Conservation (phyloP, 2,113 vertebrate species). For the Mesitornis unicolor region DNA sequence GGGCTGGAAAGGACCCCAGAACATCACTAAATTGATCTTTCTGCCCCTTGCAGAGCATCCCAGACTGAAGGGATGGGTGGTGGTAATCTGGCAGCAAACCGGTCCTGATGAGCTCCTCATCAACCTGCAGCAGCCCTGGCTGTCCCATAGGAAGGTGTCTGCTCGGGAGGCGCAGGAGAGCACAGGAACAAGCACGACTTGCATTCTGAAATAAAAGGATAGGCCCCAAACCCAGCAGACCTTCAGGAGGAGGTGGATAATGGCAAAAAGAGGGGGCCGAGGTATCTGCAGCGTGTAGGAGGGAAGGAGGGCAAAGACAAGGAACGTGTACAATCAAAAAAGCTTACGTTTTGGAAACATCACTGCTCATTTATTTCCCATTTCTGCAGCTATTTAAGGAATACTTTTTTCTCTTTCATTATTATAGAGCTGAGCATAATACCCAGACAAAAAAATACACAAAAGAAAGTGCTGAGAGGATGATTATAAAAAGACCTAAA, state of each 20-base stretch:
- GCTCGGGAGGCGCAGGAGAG: neutral
- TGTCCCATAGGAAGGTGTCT: no score
- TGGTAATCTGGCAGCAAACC: neutral
- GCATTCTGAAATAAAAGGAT: neutral
- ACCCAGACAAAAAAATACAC: neutral
- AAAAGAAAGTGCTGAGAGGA: neutral
- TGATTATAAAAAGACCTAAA: neutral
- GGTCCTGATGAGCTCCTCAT: neutral
- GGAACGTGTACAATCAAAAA: neutral
- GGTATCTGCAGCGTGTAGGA: neutral
- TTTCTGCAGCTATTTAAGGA: neutral
- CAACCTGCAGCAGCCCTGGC: neutral
- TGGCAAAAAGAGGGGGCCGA: constrained; percentile 8
- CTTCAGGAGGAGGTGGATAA: neutral
- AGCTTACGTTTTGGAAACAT: neutral
- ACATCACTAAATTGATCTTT: neutral
- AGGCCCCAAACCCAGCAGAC: neutral
- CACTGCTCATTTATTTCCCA: neutral
- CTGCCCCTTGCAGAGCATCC: neutral
- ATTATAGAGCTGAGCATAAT: neutral
- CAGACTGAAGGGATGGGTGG: neutral
- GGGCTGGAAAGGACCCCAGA: neutral
- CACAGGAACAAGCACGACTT: neutral
- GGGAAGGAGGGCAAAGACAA: neutral
- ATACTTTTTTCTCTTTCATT: neutral